Conservation (phyloP, 1,140 invertebrate species). For the Eufriesea mexicana region DNA sequence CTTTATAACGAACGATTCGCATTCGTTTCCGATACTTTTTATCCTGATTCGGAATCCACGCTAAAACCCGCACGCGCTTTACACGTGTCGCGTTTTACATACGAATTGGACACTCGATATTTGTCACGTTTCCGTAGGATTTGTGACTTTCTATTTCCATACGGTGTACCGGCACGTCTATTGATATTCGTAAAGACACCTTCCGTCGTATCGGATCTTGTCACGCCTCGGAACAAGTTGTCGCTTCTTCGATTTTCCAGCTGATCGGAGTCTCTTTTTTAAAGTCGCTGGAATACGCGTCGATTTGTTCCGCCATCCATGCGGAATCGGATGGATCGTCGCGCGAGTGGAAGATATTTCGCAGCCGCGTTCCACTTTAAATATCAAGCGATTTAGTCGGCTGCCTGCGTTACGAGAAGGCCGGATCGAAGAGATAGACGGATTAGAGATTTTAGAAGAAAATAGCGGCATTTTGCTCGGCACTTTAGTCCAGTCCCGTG, state of each 20-base stretch:
- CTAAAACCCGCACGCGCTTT: neutral
- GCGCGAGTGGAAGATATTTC: too few species aligned
- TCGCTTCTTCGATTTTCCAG: neutral
- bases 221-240: neutral
- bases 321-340: neutral
- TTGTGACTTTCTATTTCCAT: neutral
- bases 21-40: neutral
- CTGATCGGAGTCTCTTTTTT: neutral
- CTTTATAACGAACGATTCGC: neutral
- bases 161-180: neutral
- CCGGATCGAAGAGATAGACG: neutral
- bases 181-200: neutral
- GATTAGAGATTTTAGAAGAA: neutral
- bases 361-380: too few species aligned
- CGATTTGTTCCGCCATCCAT: neutral
- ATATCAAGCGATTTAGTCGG: neutral
- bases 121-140: neutral
- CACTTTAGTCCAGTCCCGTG: neutral
- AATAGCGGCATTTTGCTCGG: neutral
- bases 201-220: constrained; percentile 2
- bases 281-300: too few species aligned
- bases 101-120: neutral
- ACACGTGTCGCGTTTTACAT: neutral
- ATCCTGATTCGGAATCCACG: neutral
- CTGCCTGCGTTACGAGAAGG: neutral